Base-by-base conservation (phyloP, 2,797 vertebrate species). In the Schizothorax lantsangensis region DNA sequence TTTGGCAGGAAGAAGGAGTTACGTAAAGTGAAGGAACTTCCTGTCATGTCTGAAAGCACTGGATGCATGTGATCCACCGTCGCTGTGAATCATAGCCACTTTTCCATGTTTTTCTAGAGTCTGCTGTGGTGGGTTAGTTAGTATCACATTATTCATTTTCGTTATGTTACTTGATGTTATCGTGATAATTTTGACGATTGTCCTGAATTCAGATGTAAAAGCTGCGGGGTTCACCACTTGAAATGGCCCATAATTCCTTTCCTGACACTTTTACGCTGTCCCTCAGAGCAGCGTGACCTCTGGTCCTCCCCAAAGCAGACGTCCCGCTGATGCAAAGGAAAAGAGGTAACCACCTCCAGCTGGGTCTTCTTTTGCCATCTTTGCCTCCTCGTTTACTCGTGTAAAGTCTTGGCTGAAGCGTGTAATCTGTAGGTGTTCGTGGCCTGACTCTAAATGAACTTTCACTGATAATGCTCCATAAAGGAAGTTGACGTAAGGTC, bases 301-400 rank as follows among this genome's bases (percentile, higher is more conserved):
- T 77, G 71, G 12, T 45, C 57, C 59, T 33, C n/a, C 78, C 57
- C 23, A 74, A 54, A 40, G 43, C 71, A 68, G 43, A 82, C 59
- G 57, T 79, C 82, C 83, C 77, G 79, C 86, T 84, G 79, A 85
- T 83, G 83, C 66, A 64, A 43, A 64, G 66, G 72, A 40, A 86
- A 81, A 79, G 66, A n/a, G n/a, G 71, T 69, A 68, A 79, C 26
- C n/a, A 15, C 52, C 59, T 81, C 47, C 88, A 86, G 84, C 74
- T 88, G 81, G 19, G 33, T 83, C 52, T 83, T 75, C 23, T 62
- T 78, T 75, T 21, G 23, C 43, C 26, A 54, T 78, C 49, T 62
- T 47, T 47, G 33, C 36, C n/a, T 45, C 52, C 26, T 69, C 30
- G 5, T 68, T 40, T 15, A 15, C 62, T 33, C 30, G 59, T 6